These are phyloP conservation scores for Megalops cyprinoides DNA, from an alignment of 2,797 vertebrate genomes.

Conservation along the genomic window DNA sequence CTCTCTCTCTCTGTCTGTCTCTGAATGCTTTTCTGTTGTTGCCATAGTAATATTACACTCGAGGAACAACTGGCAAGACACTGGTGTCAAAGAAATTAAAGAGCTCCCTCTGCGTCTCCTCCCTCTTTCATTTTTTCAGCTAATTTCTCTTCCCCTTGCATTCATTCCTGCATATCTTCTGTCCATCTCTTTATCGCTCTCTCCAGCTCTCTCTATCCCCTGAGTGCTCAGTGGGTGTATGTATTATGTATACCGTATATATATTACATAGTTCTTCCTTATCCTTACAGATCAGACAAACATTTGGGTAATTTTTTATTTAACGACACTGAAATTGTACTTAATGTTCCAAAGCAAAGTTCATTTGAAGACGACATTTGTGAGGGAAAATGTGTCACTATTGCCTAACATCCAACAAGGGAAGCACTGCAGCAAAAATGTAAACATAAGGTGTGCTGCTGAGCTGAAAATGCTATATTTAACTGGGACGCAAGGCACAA, in stretches of 20 bases:
- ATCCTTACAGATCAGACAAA: no score
- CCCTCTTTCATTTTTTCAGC: slow-evolving; percentile 24
- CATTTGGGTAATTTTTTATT: neutral
- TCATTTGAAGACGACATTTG: neutral
- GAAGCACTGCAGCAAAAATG: no score
- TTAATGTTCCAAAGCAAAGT: neutral
- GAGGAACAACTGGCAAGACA: slow-evolving; percentile 52
- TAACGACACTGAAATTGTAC: neutral
- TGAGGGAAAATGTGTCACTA: neutral
- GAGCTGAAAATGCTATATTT: neutral
- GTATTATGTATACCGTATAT: no score
- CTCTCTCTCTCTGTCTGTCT: slow-evolving; percentile 40
- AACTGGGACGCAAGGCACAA: neutral
- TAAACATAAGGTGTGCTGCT: neutral
- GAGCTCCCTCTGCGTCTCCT: slow-evolving; percentile 31
- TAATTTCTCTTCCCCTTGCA: slow-evolving; percentile 23
- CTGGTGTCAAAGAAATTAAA: slow-evolving; percentile 42
- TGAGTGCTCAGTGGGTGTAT: neutral
- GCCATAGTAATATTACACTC: slow-evolving; percentile 58
- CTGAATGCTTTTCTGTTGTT: slow-evolving; percentile 54
- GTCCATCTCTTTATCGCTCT: slow-evolving; percentile 12
- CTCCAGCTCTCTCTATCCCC: neutral
- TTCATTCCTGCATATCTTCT: slow-evolving; percentile 11
- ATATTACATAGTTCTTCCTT: no score
- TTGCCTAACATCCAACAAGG: neutral